Evolutionary conservation across 2,888 invertebrate species (phyloP).

Genomic region (Gonocerus acuteangulatus): DNA sequence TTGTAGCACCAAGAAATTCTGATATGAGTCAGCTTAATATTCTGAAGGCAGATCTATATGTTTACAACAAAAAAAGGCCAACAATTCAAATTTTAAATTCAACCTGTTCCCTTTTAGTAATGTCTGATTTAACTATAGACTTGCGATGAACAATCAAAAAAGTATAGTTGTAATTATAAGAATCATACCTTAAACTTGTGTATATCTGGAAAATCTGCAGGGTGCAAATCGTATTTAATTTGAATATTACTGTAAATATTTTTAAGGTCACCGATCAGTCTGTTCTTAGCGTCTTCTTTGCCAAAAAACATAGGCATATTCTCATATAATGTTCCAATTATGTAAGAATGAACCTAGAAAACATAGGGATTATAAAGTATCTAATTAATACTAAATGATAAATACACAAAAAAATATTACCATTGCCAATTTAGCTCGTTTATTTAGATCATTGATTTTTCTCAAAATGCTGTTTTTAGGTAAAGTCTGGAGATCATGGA

Average conservation of each 20-base stretch:
- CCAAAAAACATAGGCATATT: slow-evolving; percentile 62
- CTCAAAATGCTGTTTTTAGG: slow-evolving; percentile 57
- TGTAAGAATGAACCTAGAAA: slow-evolving; percentile 55
- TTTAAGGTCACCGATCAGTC: slow-evolving; percentile 53
- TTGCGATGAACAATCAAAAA: too few relatives aligned
- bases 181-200: slow-evolving; percentile 53
- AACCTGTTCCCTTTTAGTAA: too few relatives aligned
- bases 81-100: too few relatives aligned
- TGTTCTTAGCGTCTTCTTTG: slow-evolving; percentile 58
- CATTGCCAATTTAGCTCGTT: slow-evolving; percentile 58
- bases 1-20: too few relatives aligned
- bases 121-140: too few relatives aligned
- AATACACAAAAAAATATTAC: slow-evolving; percentile 42
- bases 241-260: slow-evolving; percentile 51
- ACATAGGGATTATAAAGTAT: neutral
- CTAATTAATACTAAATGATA: neutral
- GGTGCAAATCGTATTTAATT: slow-evolving; percentile 54
- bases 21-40: too few relatives aligned
- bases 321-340: slow-evolving; percentile 53
- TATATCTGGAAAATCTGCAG: slow-evolving; percentile 58
- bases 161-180: too few relatives aligned
- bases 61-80: too few relatives aligned
- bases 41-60: too few relatives aligned
- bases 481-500: slow-evolving; percentile 52
- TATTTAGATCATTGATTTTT: slow-evolving; percentile 60